phyloP scores from a whole-genome alignment of 2,113 vertebrate species.

The Thamnophis sirtalis region DNA sequence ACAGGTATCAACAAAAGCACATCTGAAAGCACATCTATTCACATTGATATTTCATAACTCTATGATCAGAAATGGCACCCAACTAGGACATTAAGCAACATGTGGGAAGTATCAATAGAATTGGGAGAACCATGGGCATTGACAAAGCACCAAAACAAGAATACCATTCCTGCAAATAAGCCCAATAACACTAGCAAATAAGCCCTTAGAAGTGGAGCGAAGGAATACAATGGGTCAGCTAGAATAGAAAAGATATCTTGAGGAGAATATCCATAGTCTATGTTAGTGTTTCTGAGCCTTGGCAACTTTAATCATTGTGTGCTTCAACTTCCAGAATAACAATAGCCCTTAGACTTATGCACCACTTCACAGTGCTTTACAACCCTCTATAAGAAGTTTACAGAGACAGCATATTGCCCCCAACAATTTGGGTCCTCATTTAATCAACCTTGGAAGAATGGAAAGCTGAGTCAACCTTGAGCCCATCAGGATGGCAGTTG shows the following conservation, averaged over 20 bases:
- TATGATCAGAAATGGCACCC: background rate
- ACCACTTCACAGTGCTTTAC: too few relatives aligned
- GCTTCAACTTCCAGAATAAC: background rate
- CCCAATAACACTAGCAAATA: background rate
- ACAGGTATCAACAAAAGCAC: too few relatives aligned
- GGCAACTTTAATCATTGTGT: background rate
- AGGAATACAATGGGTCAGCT: background rate
- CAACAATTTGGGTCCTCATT: too few relatives aligned
- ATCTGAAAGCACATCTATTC: background rate
- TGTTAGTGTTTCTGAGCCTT: background rate
- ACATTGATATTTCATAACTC: background rate
- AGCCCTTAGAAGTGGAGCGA: background rate
- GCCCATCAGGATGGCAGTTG: too few relatives aligned
- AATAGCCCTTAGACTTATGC: too few relatives aligned
- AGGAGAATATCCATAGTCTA: background rate
- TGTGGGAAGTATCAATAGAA: background rate
- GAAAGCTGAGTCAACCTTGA: too few relatives aligned
- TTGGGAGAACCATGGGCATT: background rate
- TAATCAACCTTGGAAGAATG: too few relatives aligned
- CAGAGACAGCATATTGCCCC: too few relatives aligned
- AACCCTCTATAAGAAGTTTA: too few relatives aligned
- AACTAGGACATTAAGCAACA: background rate
- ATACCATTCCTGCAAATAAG: background rate
- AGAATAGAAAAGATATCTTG: background rate
- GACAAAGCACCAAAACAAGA: background rate